Base-by-base conservation (phyloP, 2,888 invertebrate species). In the Metellina segmentata region DNA sequence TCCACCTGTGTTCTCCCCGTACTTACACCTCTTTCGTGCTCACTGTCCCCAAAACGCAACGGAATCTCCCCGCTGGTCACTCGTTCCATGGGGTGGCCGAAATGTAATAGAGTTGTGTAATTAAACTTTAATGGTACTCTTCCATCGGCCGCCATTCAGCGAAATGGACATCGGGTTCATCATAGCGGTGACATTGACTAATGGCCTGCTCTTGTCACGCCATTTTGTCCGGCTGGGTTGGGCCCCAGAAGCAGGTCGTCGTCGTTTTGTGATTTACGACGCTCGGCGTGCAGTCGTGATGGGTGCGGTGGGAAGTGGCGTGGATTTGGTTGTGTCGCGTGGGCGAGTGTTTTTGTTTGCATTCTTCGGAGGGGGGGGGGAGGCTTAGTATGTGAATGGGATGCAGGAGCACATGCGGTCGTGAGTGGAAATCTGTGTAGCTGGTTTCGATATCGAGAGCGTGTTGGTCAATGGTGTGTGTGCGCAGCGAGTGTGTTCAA, bases 81-180 rank as follows among this genome's bases (percentile, higher is more conserved):
- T 78, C 87, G 78, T 79, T 71, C 78, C 87, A 69, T 0, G 16
- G 49, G 52, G 74, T 83, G 53, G 49, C 48, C 71, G n/a, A 89
- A 85, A 78, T 79, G 90, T 74, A 85, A 86, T 85, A 52, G 85
- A 85, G 83, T 85, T 86, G 34, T 78, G 75, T 81, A 81, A 90
- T 90, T 90, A 90, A 90, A 90, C 81, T 90, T 90, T 86, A 85
- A 86, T 90, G 90, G 52, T 85, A 69, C 49, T 79, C 72, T 61
- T 53, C 78, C 83, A 87, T 52, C 85, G 34, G 20, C 51, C 53
- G 49, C 61, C 53, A 85, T 49, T 78, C 86, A n/a, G 49, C 78
- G 49, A 71, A 71, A 79, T 79, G 81, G 88, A 88, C 88, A 74
- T 51, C 48, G 81, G 81, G 61, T 71, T 86, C 86, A 71, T 86